Evolutionary conservation across 2,888 invertebrate species (phyloP).

Genomic region (Allygus modestus): DNA sequence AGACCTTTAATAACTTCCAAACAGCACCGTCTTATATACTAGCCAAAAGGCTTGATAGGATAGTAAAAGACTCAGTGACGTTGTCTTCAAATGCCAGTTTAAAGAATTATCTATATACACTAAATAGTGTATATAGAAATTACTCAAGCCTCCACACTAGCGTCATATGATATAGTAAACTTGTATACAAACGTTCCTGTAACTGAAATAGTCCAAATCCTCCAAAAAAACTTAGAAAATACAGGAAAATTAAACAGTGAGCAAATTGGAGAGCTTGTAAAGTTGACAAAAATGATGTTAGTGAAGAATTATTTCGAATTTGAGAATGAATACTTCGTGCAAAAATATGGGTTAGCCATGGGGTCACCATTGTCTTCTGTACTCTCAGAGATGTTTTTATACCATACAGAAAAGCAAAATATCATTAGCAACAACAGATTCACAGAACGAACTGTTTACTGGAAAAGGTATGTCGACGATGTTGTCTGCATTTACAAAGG

Average conservation of each 20-base stretch:
- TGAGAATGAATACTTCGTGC: background rate
- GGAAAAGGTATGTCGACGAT: constrained; percentile 5
- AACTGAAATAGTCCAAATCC: constrained; percentile 5
- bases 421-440: background rate
- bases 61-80: too few species aligned
- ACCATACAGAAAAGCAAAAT: background rate
- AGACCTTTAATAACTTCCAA: background rate
- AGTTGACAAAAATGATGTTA: background rate
- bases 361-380: constrained; percentile 24
- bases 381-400: constrained; percentile 6
- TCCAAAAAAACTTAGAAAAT: background rate
- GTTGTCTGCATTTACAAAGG: background rate
- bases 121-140: background rate
- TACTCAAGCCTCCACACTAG: background rate
- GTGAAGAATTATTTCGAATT: constrained; percentile 20
- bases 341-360: constrained; percentile 31
- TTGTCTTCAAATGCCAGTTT: too few species aligned
- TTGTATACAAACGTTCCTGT: constrained; percentile 20
- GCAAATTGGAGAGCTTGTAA: constrained; percentile 38
- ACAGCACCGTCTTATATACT: background rate
- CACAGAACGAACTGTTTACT: background rate
- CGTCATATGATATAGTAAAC: background rate
- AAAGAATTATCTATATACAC: background rate
- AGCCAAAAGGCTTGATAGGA: background rate
- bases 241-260: background rate